Conservation (phyloP, 2,888 invertebrate species). For the Trichopoda pennipes region DNA sequence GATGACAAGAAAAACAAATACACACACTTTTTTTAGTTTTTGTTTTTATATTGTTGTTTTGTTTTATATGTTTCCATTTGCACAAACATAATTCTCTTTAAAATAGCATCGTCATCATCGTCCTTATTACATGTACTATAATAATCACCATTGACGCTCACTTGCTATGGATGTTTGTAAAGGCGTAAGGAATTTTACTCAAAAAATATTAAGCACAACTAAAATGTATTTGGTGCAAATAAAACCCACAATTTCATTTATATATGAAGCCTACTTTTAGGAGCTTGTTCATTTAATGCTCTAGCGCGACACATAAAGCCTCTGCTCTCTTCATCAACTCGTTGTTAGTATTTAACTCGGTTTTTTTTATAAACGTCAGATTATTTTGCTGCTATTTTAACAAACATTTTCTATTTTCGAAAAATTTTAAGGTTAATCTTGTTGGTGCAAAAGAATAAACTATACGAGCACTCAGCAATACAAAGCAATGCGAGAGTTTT, state of each 20-base stretch:
- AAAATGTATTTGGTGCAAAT: slow-evolving; percentile 8
- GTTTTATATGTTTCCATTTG: background rate
- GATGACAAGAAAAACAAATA: slow-evolving; percentile 35
- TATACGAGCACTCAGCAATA: slow-evolving; percentile 2
- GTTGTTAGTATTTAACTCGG: slow-evolving; percentile 36
- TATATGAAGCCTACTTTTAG: slow-evolving; percentile 56
- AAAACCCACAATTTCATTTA: slow-evolving; percentile 7
- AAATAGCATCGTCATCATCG: slow-evolving; percentile 29
- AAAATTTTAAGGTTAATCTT: background rate
- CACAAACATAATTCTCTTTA: slow-evolving; percentile 60
- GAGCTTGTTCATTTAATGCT: slow-evolving; percentile 29
- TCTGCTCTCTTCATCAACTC: slow-evolving; percentile 35
- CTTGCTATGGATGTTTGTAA: slow-evolving; percentile 2
- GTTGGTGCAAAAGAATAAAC: slow-evolving; percentile 57
- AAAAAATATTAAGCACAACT: slow-evolving; percentile 1
- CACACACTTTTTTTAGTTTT: slow-evolving; percentile 11
- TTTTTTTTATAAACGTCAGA: background rate
- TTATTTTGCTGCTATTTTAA: slow-evolving; percentile 2
- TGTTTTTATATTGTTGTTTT: background rate
- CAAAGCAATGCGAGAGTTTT: background rate
- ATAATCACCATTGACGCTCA: slow-evolving; percentile 5
- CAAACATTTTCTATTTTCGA: background rate
- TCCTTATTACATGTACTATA: background rate
- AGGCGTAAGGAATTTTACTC: slow-evolving; percentile 1
- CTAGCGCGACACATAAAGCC: background rate